Conservation (phyloP, 1,140 invertebrate genomes). For the Drosophila watanabei region DNA sequence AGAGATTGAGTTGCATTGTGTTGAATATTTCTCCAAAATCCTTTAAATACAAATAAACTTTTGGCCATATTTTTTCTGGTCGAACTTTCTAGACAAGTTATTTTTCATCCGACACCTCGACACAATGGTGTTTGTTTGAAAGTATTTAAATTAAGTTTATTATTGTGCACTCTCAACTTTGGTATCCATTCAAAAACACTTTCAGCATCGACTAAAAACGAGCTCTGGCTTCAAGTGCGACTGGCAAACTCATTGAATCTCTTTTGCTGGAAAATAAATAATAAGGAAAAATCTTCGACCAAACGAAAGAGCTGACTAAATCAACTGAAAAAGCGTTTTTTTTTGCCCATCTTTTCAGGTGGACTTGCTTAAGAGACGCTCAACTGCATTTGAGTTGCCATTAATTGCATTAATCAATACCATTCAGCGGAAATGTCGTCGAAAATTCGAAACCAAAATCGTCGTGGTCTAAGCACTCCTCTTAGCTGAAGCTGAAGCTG, state of each 20-base stretch:
- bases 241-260: conserved; percentile 15
- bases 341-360: background rate
- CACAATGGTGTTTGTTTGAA: conserved; percentile 7
- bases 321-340: conserved; percentile 24
- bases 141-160: conserved; percentile 14
- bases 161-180: conserved; percentile 10
- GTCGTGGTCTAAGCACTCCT: conserved; percentile 5
- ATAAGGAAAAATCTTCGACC: background rate
- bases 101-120: conserved; percentile 7
- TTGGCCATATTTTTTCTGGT: background rate
- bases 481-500: background rate
- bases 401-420: conserved; percentile 42
- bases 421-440: background rate
- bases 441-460: conserved; percentile 14
- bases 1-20: background rate
- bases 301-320: conserved; percentile 9
- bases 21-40: background rate
- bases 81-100: background rate
- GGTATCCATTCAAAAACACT: background rate
- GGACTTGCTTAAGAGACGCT: conserved; percentile 24
- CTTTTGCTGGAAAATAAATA: conserved; percentile 16
- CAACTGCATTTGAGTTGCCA: conserved; percentile 34
- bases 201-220: conserved; percentile 3
- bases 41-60: background rate
- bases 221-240: conserved; percentile 6